These are phyloP conservation scores for Alligator sinensis DNA, from an alignment of 2,113 vertebrate species.

Conservation along the genomic window DNA sequence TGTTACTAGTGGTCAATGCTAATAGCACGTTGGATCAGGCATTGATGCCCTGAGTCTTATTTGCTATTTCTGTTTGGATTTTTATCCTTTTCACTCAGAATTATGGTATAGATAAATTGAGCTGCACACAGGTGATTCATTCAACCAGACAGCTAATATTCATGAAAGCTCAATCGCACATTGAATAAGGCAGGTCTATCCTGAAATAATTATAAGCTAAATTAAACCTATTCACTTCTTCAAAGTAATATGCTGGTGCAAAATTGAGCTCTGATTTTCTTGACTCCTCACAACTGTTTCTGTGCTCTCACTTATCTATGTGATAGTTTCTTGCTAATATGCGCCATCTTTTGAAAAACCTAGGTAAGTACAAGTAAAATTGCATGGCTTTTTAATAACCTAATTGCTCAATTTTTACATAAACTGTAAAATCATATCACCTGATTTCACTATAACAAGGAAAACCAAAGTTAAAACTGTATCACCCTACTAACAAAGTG, in stretches of 20 bases:
- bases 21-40: background rate
- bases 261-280: background rate
- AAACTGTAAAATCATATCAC: background rate
- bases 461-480: background rate
- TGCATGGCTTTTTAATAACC: background rate
- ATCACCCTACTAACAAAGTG: background rate
- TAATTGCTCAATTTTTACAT: background rate
- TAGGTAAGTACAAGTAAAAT: background rate
- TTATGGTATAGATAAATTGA: background rate
- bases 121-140: background rate
- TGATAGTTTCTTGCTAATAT: background rate
- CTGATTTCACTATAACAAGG: background rate
- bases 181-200: background rate
- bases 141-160: background rate
- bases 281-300: background rate
- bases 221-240: background rate
- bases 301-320: background rate
- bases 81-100: slow-evolving; percentile 15
- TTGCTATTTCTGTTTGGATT: slow-evolving; percentile 34
- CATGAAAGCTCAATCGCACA: rapidly evolving
- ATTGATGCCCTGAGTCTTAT: slow-evolving; percentile 46
- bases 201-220: background rate
- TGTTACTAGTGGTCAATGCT: slow-evolving; percentile 4
- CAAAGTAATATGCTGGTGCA: background rate
- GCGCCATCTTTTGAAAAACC: background rate